Evolutionary conservation across 2,888 invertebrate genomes (phyloP), one percentile per base, ranked within the genome.

Genomic region (Petrophora chlorosata): DNA sequence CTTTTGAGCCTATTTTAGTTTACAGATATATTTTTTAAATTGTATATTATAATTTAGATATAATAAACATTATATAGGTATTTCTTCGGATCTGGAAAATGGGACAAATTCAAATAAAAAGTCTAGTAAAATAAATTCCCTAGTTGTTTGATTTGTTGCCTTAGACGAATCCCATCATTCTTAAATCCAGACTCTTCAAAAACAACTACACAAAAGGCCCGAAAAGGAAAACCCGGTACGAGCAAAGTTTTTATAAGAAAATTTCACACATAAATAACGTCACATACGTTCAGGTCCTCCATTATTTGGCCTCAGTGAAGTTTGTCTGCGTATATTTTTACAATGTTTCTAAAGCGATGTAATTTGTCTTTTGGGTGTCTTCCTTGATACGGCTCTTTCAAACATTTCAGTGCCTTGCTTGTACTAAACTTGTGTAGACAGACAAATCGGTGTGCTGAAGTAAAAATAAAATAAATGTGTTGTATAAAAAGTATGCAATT

Each of bases 211-310:
- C 42, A 73, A 74, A 76, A 73, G 65, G 61, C 66, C 56, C 69
- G 65, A 76, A 70, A 73, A 66, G 67, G 67, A 72, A 73, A 78
- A 77, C 65, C 70, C 63, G 67, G 67, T 67, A 66, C 61, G 61
- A 65, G 58, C 63, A 66, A 81, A 82, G 72, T 82, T 84, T 84
- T 80, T 79, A 76, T 76, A 75, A 76, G 74, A 75, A 75, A 82
- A 82, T 83, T 83, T 80, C 73, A 73, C 73, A 81, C 80, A 84
- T 83, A 85, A 85, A 86, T 86, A 79, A 84, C 76, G 78, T 79
- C 81, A 79, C 82, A 82, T 75, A 75, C 82, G 80, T 74, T 84
- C 80, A 76, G 74, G 76, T 76, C 76, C 79, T 65, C 81, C 79
- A 80, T 84, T 83, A 85, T 84, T 85, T 78, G 81, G 83, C 76